Conservation (phyloP, 2,113 vertebrate species). For the Hystrix brachyura region DNA sequence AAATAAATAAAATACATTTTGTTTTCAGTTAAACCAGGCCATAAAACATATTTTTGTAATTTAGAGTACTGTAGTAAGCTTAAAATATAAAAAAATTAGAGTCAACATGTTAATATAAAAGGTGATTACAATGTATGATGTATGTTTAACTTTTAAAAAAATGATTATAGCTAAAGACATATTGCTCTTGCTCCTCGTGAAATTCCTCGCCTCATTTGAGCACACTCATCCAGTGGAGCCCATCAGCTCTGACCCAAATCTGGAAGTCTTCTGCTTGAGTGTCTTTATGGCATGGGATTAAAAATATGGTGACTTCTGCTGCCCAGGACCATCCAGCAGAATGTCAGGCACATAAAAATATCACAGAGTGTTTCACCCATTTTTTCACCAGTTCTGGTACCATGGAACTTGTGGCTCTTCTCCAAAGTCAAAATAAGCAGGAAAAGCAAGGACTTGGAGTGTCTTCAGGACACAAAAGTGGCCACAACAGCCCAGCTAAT, state of each 20-base stretch:
- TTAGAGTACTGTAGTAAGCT: neutral
- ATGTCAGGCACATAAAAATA: too few relatives aligned
- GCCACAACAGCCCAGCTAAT: neutral
- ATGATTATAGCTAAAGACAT: too few relatives aligned
- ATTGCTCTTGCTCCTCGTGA: neutral
- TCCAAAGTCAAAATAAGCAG: neutral
- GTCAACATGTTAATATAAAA: neutral
- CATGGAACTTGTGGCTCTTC: neutral
- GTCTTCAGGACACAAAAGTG: neutral
- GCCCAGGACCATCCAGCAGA: too few relatives aligned
- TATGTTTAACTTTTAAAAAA: neutral
- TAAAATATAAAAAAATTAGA: neutral
- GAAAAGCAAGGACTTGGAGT: neutral
- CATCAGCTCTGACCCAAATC: fast-evolving
- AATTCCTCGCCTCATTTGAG: neutral
- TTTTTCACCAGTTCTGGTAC: neutral
- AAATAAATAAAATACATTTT: neutral
- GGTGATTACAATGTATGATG: neutral
- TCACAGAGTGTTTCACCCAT: too few relatives aligned
- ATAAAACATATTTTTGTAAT: neutral
- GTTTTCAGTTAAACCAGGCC: neutral
- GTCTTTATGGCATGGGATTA: neutral
- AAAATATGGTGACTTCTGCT: neutral
- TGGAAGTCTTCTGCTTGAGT: neutral
- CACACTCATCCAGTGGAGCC: neutral